These are phyloP conservation scores for Sylvilagus bachmani DNA, from an alignment of 2,113 vertebrate species.

Conservation along the genomic window DNA sequence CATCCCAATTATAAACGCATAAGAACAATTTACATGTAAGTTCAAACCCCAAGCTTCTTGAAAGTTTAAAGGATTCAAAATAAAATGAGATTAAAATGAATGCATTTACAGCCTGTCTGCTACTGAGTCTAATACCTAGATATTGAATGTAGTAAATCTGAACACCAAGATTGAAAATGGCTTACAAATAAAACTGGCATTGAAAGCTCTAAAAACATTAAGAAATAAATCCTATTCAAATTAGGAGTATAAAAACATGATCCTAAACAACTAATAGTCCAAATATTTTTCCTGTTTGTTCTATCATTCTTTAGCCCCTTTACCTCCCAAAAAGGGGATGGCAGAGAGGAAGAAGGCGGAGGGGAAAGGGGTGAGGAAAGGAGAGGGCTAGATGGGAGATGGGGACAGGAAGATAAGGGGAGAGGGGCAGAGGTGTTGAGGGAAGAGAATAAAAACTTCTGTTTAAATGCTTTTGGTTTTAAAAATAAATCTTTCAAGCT, in stretches of 20 bases:
- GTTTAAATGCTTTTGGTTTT: conserved; percentile 1
- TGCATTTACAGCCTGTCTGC: conserved; percentile 42
- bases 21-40: conserved; percentile 68
- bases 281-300: neutral
- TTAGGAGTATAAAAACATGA: conserved; percentile 17
- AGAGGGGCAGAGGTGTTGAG: neutral
- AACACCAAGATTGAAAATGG: conserved; percentile 42
- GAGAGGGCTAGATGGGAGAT: neutral
- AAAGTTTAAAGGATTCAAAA: conserved; percentile 72
- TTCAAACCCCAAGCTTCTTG: conserved; percentile 62
- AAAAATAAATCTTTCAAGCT: conserved; percentile 64
- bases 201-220: conserved; percentile 35
- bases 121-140: conserved; percentile 60
- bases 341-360: neutral
- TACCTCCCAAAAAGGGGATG: neutral
- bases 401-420: no score
- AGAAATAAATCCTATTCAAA: conserved; percentile 46
- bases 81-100: conserved; percentile 69
- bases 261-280: neutral
- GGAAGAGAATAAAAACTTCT: conserved; percentile 47
- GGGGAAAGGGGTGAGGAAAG: neutral
- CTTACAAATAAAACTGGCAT: conserved; percentile 45
- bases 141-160: conserved; percentile 1
- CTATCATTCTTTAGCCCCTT: neutral
- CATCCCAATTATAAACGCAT: conserved; percentile 75